phyloP scores from a whole-genome alignment of 2,113 vertebrate species.

The Eolophus roseicapilla region DNA sequence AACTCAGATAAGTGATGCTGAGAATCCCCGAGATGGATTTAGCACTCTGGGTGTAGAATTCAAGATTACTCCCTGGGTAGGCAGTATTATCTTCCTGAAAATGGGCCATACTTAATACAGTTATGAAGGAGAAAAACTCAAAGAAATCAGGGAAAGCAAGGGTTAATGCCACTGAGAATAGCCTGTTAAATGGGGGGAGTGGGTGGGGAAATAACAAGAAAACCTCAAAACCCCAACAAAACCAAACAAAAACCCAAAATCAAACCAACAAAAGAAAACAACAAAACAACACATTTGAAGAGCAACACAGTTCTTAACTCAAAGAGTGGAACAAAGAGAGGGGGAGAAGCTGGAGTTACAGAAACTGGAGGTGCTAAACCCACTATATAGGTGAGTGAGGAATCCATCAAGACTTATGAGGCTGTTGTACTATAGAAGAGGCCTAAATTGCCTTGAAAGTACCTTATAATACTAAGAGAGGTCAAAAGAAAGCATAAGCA shows the following conservation, averaged over 20 bases:
- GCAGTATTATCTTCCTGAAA: background rate
- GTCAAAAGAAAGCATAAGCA: background rate
- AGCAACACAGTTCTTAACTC: background rate
- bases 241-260: background rate
- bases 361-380: background rate
- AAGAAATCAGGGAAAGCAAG: background rate
- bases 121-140: background rate
- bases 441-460: background rate
- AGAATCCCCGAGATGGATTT: background rate
- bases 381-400: background rate
- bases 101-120: background rate
- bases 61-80: background rate
- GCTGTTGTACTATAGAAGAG: background rate
- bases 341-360: background rate
- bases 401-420: background rate
- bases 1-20: background rate
- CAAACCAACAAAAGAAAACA: background rate
- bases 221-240: background rate
- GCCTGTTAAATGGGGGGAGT: background rate
- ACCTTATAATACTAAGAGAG: background rate
- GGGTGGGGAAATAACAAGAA: background rate
- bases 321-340: background rate
- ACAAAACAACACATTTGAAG: background rate
- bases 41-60: background rate
- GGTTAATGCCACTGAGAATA: background rate